Evolutionary conservation across 2,113 vertebrate species (phyloP).

Genomic region (Sebastes schlegelii): DNA sequence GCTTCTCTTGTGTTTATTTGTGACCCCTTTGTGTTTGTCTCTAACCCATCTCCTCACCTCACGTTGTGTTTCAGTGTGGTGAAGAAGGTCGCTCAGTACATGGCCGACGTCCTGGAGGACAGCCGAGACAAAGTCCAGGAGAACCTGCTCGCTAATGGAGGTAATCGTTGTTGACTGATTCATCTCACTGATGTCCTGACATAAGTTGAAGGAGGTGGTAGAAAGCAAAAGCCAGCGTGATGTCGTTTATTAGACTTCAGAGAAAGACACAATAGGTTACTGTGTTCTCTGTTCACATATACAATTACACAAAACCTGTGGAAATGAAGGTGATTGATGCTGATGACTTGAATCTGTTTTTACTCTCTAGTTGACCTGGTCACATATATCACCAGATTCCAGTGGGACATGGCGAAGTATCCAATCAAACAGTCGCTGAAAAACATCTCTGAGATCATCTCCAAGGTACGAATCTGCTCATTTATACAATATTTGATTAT

Average conservation of each 20-base stretch:
- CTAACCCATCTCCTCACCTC: neutral
- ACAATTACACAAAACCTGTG: neutral
- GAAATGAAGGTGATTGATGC: neutral
- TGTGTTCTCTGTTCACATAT: neutral
- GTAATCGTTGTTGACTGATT: conserved; percentile 77
- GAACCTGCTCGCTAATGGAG: conserved; percentile 97
- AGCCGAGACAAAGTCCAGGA: conserved; percentile 99
- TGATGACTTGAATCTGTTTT: neutral
- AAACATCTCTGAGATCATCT: conserved; percentile 99
- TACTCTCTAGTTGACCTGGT: conserved; percentile 92
- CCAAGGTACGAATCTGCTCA: conserved; percentile 86
- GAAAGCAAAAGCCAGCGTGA: neutral
- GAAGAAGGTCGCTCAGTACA: conserved; percentile 98
- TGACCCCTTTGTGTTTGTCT: too few species aligned
- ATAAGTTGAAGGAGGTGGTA: neutral
- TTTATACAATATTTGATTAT: neutral
- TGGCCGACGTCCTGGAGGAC: conserved; percentile 98
- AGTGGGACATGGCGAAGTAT: conserved; percentile 99
- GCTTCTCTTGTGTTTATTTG: neutral
- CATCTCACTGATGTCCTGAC: neutral
- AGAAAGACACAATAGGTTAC: neutral
- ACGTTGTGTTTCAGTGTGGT: conserved; percentile 87
- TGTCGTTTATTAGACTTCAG: neutral
- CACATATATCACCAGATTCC: conserved; percentile 97
- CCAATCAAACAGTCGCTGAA: conserved; percentile 99